A percentile compares a stretch with the other conserved stretches of the same genome.
phyloP scores from a whole-genome alignment of 1,140 invertebrate genomes.

The Lucilia cuprina region DNA sequence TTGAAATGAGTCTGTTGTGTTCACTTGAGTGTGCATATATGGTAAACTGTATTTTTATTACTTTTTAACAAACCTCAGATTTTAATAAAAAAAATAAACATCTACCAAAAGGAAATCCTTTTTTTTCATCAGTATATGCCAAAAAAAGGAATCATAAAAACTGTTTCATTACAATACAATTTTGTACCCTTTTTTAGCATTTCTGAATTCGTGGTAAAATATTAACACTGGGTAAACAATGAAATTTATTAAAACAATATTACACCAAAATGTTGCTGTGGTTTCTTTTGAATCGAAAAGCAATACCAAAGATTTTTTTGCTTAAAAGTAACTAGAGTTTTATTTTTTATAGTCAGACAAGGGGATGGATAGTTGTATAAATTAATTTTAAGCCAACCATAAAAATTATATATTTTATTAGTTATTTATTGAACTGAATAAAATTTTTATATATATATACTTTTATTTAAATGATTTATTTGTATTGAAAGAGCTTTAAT shows the following conservation, averaged over 20 bases:
- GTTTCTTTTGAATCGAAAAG: neutral
- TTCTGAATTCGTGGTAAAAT: neutral
- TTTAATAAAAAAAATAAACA: constrained; percentile 3
- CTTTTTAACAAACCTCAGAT: neutral
- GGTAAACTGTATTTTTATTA: neutral
- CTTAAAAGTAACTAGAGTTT: too few relatives aligned
- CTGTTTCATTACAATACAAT: neutral
- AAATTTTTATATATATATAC: too few relatives aligned
- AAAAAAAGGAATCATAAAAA: neutral
- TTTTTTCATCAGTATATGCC: neutral
- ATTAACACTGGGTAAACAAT: neutral
- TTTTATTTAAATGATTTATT: too few relatives aligned
- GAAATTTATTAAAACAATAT: neutral
- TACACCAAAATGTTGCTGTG: neutral
- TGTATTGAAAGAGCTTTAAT: too few relatives aligned
- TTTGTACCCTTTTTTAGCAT: neutral
- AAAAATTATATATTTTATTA: too few relatives aligned
- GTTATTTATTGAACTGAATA: too few relatives aligned
- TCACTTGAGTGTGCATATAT: neutral
- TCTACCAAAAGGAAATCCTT: neutral
- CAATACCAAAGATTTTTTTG: too few relatives aligned
- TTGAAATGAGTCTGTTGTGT: neutral
- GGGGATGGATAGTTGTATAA: too few relatives aligned
- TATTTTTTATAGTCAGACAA: too few relatives aligned
- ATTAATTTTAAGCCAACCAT: too few relatives aligned